Evolutionary conservation across 2,888 invertebrate genomes (phyloP).

Genomic region (Thecophora atra): DNA sequence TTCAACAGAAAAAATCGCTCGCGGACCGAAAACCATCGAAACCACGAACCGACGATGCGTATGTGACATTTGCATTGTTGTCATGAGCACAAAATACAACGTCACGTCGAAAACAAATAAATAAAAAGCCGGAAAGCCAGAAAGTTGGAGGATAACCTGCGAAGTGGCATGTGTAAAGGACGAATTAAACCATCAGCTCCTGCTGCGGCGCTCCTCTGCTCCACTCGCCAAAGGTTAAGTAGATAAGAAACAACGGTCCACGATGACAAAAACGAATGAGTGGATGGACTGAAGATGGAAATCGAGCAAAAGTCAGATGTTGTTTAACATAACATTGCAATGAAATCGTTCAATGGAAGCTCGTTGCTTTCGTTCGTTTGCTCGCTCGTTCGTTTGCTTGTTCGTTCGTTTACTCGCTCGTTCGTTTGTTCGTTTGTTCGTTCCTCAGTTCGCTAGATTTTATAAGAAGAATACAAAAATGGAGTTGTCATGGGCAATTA

Average conservation of each 20-base stretch:
- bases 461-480: conserved; percentile 12
- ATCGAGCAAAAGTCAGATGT: not conserved
- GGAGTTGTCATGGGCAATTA: not conserved
- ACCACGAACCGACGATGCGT: conserved; percentile 21
- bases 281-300: conserved; percentile 2
- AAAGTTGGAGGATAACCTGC: not conserved
- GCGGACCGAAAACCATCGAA: conserved; percentile 20
- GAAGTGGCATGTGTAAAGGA: conserved; percentile 7
- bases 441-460: too few species aligned
- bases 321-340: not conserved
- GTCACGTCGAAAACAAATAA: conserved; percentile 3
- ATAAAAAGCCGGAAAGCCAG: not conserved
- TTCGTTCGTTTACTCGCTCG: too few species aligned
- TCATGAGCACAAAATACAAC: conserved; percentile 27
- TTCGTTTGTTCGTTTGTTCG: too few species aligned
- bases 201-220: too few species aligned
- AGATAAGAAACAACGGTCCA: conserved; percentile 8
- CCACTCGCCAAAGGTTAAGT: conserved; percentile 13
- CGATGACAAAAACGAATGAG: conserved; percentile 19
- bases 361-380: not conserved
- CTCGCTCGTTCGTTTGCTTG: too few species aligned
- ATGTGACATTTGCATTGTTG: conserved; percentile 33
- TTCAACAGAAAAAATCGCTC: conserved; percentile 32
- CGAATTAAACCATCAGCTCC: not conserved
- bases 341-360: not conserved